Evolutionary conservation across 2,797 vertebrate genomes (phyloP).

Genomic region (Anableps anableps): DNA sequence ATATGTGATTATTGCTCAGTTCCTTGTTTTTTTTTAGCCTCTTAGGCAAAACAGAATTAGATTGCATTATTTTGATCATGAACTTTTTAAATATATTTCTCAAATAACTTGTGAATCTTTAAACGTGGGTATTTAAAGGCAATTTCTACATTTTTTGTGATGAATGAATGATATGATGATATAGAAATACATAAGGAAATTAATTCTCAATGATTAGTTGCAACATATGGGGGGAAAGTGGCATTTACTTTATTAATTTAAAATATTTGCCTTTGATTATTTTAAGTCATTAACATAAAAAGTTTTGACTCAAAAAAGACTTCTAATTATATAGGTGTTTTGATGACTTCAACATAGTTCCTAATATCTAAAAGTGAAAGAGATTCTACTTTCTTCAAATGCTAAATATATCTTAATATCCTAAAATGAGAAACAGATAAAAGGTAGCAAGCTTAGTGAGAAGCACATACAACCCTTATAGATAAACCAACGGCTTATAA

Average conservation of each 20-base stretch:
- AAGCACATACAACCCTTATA: constrained; percentile 15
- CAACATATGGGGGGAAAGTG: background rate
- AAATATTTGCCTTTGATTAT: background rate
- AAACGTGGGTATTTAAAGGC: background rate
- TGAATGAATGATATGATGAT: background rate
- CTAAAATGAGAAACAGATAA: constrained; percentile 17
- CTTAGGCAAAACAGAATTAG: background rate
- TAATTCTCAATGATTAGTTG: background rate
- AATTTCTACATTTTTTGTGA: background rate
- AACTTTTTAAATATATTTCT: background rate
- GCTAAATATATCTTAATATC: constrained; percentile 6
- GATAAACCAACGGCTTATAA: constrained; percentile 6
- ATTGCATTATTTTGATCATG: background rate
- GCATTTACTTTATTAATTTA: background rate
- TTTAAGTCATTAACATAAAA: background rate
- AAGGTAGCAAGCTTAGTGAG: background rate
- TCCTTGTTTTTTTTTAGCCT: background rate
- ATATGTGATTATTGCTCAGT: background rate
- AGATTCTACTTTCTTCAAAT: background rate
- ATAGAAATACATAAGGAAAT: background rate
- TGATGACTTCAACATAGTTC: background rate
- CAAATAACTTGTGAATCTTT: background rate
- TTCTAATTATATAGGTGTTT: background rate
- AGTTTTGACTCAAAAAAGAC: background rate
- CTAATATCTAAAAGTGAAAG: background rate